Base-by-base conservation (phyloP, 2,888 invertebrate genomes). In the Leucophenga montana region DNA sequence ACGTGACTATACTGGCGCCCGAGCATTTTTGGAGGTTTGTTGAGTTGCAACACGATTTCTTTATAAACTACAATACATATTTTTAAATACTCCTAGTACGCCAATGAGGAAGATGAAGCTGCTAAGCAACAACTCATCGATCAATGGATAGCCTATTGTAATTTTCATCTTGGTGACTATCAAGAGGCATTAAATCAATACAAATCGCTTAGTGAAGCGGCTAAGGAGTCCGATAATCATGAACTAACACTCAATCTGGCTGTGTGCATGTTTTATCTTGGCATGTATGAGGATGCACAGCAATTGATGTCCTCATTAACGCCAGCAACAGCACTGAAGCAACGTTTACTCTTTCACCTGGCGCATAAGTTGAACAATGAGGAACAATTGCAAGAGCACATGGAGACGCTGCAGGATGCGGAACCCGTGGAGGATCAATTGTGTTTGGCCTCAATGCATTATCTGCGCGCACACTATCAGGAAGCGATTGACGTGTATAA, bases 401-500 rank as follows among this genome's bases (percentile, higher is more conserved):
- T 97, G 88, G 94, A 95, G 70, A 92, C 94, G 48, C 90, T 99
- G 48, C 93, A 95, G 69, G 97, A 97, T 84, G 92, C 95, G 8
- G 31, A 78, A 27, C 78, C 73, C 13, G 92, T 97, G 0, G 97
- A 98, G 88, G 98, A 99, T 90, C 98, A 98, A 88, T 91, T 99
- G 50, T 96, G 97, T 80, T 89, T 99, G 68, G 99, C 99, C 0
- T 96, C 98, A 0, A 95, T 99, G 77, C 98, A 99, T 87, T 99
- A 97, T 86, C 90, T 99, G 69, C 91, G 98, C 68, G 95, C 96
- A 6, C 99, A 99, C 89, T 99, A 98, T 87, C 98, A 98, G 87
- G 99, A 99, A 88, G 98, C 99, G 59, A 98, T 99, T 73, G 98
- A 99, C 87, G 97, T 99, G 75, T 99, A 99, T 87, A 99, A 99